A percentile compares a stretch with the other conserved stretches of the same genome.
Evolutionary conservation across 2,113 vertebrate species (phyloP).

Genomic region (Sinocyclocheilus rhinocerous): DNA sequence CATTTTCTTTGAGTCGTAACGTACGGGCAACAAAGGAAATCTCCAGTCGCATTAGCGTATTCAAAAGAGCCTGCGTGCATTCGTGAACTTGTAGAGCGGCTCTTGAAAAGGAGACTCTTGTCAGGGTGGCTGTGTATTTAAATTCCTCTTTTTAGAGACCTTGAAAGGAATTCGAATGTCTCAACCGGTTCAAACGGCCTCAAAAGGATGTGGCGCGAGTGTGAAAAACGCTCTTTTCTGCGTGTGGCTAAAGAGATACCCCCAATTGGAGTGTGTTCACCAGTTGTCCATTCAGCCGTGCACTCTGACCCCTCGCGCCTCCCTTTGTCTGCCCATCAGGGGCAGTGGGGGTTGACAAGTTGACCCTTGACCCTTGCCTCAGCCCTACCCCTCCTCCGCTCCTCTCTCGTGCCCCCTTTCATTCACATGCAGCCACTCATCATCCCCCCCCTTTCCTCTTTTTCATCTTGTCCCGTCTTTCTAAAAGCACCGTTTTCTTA

Average conservation of each 20-base stretch:
- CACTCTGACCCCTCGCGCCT: slow-evolving; percentile 59
- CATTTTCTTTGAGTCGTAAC: slow-evolving; percentile 18
- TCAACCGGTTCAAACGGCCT: slow-evolving; percentile 39
- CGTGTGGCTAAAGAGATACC: slow-evolving; percentile 23
- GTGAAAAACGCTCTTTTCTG: slow-evolving; percentile 41
- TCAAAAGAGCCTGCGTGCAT: background rate
- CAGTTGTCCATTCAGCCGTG: slow-evolving; percentile 60
- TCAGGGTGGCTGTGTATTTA: slow-evolving; percentile 23
- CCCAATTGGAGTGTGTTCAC: slow-evolving; percentile 55
- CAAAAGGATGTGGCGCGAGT: background rate
- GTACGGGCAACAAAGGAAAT: slow-evolving; percentile 12
- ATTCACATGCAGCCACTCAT: slow-evolving; percentile 76
- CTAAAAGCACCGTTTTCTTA: slow-evolving; percentile 46
- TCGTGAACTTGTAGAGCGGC: background rate
- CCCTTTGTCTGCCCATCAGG: slow-evolving; percentile 74
- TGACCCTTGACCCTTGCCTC: slow-evolving; percentile 63
- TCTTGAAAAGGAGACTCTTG: slow-evolving; percentile 17
- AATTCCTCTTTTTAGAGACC: slow-evolving; percentile 28
- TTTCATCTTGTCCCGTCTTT: slow-evolving; percentile 65
- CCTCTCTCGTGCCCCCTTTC: slow-evolving; percentile 47
- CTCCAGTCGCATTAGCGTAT: slow-evolving; percentile 35
- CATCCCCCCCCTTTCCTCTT: slow-evolving; percentile 64
- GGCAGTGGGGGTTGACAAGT: slow-evolving; percentile 65
- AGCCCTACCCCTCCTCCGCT: slow-evolving; percentile 63
- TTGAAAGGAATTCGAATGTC: slow-evolving; percentile 30